Evolutionary conservation across 2,113 vertebrate genomes (phyloP).

Genomic region (Petrocephalus microphthalmus): DNA sequence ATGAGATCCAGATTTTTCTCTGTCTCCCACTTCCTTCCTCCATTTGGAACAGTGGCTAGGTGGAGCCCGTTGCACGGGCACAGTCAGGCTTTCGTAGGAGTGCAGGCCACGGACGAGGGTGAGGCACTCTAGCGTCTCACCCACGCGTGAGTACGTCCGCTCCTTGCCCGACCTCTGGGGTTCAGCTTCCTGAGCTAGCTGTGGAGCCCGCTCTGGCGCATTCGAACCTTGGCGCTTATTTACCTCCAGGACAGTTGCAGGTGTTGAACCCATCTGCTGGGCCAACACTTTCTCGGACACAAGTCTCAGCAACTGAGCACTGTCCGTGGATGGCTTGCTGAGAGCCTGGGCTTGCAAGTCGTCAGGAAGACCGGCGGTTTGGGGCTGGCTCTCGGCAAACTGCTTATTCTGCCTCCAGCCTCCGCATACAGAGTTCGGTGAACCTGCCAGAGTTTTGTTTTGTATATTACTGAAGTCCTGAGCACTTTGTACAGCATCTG

Average conservation of each 20-base stretch:
- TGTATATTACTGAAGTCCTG: conserved; percentile 26
- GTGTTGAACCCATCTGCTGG: conserved; percentile 31
- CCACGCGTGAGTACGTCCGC: conserved; percentile 44
- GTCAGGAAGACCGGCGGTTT: conserved; percentile 12
- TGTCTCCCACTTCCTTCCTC: conserved; percentile 56
- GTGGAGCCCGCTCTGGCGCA: conserved; percentile 42
- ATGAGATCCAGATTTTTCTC: conserved; percentile 23
- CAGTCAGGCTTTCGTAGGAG: conserved; percentile 56
- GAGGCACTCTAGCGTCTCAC: conserved; percentile 63
- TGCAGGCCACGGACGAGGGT: conserved; percentile 62
- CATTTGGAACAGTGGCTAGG: conserved; percentile 68
- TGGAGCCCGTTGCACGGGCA: conserved; percentile 47
- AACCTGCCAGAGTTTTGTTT: conserved; percentile 28
- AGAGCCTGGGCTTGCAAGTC: conserved; percentile 8
- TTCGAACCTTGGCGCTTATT: conserved; percentile 41
- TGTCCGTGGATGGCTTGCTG: neutral
- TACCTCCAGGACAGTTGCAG: conserved; percentile 23
- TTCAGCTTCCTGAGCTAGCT: conserved; percentile 43
- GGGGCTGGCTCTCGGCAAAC: conserved; percentile 32
- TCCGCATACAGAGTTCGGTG: neutral
- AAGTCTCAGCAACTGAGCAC: conserved; percentile 16
- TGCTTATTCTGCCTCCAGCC: conserved; percentile 21
- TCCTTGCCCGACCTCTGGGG: conserved; percentile 38
- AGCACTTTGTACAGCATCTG: conserved; percentile 23
- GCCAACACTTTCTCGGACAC: conserved; percentile 30